Base-by-base conservation (phyloP, 2,113 vertebrate genomes). In the Pteropus alecto region DNA sequence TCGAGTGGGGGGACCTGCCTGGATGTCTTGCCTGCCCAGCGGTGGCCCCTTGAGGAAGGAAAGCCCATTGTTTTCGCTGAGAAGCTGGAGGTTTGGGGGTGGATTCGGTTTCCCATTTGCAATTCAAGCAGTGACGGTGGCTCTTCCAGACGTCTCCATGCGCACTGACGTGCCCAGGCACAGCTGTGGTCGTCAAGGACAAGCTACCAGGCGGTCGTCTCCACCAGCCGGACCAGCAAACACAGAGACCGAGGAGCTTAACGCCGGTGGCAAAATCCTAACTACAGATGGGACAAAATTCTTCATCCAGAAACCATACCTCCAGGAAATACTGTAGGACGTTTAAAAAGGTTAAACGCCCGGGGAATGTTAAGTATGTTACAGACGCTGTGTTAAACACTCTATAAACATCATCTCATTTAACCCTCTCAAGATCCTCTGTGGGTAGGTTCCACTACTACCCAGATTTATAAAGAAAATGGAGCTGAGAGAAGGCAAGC, bases 121-220 rank as follows among this genome's bases (percentile, higher is more conserved):
- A 54, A 65, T 48, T 43, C 74, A 81, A 12, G 24, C 38, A 35
- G 67, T 3, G 26, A 58, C 0, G 4, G 19, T 43, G 60, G 19
- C 33, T 51, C 76, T 68, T 28, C 21, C 21, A 4, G 7, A 65
- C 30, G 46, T 58, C 26, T 11, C 77, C 41, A 9, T 38, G 12
- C 7, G 22, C 24, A 19, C 68, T 48, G 3, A 35, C 0, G 6
- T 12, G 21, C 22, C 24, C 41, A 4, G 18, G 22, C 0, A 12
- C 0, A 0, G 14, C 26, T 68, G 84, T 30, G 67, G 7, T 15
- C n/a, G 35, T 68, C 28, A 30, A 74, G 46, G 90, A 67, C 30
- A 51, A 54, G 33, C 65, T 35, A 48, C 35, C 35, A 65, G 56
- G 54, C 24, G 41, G 82, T 24, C 21, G 5, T 30, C 38, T 63